These are phyloP conservation scores for Pristionchus arcanus DNA, from an alignment of 2,888 invertebrate species.

Conservation along the genomic window DNA sequence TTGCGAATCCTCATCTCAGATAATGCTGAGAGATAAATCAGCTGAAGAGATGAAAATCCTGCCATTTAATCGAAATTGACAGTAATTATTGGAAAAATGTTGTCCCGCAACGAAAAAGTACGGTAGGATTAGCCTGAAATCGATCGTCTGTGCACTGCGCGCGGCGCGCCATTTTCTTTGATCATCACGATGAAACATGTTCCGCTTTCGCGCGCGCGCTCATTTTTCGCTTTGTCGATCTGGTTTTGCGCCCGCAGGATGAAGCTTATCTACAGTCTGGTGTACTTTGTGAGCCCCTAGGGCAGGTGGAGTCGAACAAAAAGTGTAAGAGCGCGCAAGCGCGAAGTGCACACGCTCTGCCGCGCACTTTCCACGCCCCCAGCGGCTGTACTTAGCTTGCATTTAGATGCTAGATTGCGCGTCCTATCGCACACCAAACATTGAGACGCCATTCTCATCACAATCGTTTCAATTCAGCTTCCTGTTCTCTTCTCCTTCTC, in stretches of 20 bases:
- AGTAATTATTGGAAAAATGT: background rate
- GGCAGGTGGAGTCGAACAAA: background rate
- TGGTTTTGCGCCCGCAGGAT: constrained; percentile 5
- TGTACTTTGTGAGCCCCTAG: constrained; percentile 41
- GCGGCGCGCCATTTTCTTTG: constrained; percentile 30
- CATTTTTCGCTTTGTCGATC: background rate
- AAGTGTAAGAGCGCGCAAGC: constrained; percentile 22
- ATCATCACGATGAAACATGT: constrained; percentile 6
- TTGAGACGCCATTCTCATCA: background rate
- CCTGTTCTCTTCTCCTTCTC: constrained; percentile 43
- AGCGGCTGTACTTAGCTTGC: background rate
- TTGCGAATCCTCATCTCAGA: constrained; percentile 30
- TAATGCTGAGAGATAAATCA: background rate
- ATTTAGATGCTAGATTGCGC: background rate
- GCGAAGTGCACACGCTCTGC: background rate
- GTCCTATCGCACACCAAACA: background rate
- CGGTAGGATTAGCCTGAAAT: background rate
- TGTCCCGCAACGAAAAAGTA: background rate
- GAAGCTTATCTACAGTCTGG: constrained; percentile 44
- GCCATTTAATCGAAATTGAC: background rate
- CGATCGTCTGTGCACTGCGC: background rate
- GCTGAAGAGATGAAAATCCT: background rate
- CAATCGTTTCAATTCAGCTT: constrained; percentile 39
- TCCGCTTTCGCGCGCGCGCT: constrained; percentile 18
- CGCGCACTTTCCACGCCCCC: constrained; percentile 37